Conservation (phyloP, 2,888 invertebrate genomes). For the Xanthorhoe spadicearia region DNA sequence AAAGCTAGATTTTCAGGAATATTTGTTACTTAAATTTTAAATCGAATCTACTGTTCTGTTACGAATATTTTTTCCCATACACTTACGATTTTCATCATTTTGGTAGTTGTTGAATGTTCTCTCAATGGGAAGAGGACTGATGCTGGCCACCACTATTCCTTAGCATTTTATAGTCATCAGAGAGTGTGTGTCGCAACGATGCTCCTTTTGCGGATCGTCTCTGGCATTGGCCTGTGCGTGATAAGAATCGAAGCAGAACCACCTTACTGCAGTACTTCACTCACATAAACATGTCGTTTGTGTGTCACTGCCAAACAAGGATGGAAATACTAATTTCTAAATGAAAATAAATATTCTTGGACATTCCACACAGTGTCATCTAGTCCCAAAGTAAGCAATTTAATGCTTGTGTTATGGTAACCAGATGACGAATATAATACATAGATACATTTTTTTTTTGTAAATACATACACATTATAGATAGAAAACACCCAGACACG, state of each 20-base stretch:
- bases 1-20: neutral
- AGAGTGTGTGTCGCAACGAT: slow-evolving; percentile 59
- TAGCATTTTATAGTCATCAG: slow-evolving; percentile 67
- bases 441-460: too few species aligned
- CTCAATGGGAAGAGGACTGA: slow-evolving; percentile 64
- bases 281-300: slow-evolving; percentile 47
- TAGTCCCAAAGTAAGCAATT: too few species aligned
- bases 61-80: slow-evolving; percentile 14
- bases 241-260: slow-evolving; percentile 59
- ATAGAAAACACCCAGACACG: too few species aligned
- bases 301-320: slow-evolving; percentile 38
- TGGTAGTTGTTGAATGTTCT: slow-evolving; percentile 61
- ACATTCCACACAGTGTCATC: too few species aligned
- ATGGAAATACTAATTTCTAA: slow-evolving; percentile 26
- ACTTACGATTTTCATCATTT: slow-evolving; percentile 80
- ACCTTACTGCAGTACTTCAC: slow-evolving; percentile 52
- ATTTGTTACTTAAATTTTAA: too few species aligned
- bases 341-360: too few species aligned
- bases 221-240: slow-evolving; percentile 78
- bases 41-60: too few species aligned
- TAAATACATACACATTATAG: too few species aligned
- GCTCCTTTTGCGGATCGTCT: slow-evolving; percentile 56
- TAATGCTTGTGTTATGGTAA: too few species aligned
- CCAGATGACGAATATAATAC: too few species aligned
- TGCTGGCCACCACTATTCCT: slow-evolving; percentile 49